Evolutionary conservation across 2,797 vertebrate species (phyloP).

Genomic region (Apogon hyalosoma): DNA sequence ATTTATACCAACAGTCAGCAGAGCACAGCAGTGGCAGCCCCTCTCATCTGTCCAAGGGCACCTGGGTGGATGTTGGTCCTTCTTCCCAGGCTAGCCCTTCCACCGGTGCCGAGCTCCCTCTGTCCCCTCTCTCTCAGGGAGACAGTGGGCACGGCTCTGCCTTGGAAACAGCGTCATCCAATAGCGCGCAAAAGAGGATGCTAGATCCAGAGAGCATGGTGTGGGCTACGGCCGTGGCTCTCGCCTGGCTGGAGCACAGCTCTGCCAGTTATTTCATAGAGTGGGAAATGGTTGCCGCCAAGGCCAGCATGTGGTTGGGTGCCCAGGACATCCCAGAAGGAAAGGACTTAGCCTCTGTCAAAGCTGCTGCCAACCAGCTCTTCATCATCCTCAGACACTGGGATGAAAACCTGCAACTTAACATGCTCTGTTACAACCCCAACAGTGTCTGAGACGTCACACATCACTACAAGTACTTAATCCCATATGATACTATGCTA

Average conservation of each 20-base stretch:
- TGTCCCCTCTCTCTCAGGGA: slow-evolving; percentile 24
- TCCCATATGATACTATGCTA: slow-evolving; percentile 70
- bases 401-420: slow-evolving; percentile 96
- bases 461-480: slow-evolving; percentile 17
- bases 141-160: slow-evolving; percentile 62
- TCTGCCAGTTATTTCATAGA: slow-evolving; percentile 94
- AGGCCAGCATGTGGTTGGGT: slow-evolving; percentile 92
- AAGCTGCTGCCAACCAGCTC: slow-evolving; percentile 93
- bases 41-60: slow-evolving; percentile 21
- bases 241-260: slow-evolving; percentile 97
- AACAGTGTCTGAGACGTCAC: slow-evolving; percentile 84
- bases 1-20: slow-evolving; percentile 50
- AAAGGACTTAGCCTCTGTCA: slow-evolving; percentile 84
- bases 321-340: slow-evolving; percentile 89
- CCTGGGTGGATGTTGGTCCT: slow-evolving; percentile 44
- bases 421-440: slow-evolving; percentile 96
- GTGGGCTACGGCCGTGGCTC: slow-evolving; percentile 94
- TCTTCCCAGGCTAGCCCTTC: slow-evolving; percentile 59
- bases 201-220: slow-evolving; percentile 87
- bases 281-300: slow-evolving; percentile 96
- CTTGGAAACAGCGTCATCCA: slow-evolving; percentile 3
- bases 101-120: slow-evolving; percentile 58
- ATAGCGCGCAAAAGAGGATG: slow-evolving; percentile 53
- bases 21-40: slow-evolving; percentile 31
- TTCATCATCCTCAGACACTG: slow-evolving; percentile 97